Evolutionary conservation across 2,797 vertebrate genomes (phyloP).

Genomic region (Erpetoichthys calabaricus): DNA sequence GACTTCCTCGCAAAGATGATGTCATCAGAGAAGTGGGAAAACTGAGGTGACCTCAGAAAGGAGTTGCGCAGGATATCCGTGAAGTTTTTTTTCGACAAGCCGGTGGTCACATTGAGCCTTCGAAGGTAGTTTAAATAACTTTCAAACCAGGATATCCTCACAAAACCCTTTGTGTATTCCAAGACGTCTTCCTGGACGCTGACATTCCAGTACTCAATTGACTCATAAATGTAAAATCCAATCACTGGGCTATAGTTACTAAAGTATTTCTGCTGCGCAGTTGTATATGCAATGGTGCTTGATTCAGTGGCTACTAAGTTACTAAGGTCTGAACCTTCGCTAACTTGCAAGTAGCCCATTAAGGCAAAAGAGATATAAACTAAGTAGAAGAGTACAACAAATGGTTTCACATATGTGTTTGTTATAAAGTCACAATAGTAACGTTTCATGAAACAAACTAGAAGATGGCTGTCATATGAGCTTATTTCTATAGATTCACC

Average conservation of each 20-base stretch:
- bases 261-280: slow-evolving; percentile 91
- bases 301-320: slow-evolving; percentile 91
- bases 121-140: slow-evolving; percentile 87
- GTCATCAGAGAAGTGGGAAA: slow-evolving; percentile 87
- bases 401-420: slow-evolving; percentile 97
- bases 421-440: slow-evolving; percentile 99
- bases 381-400: slow-evolving; percentile 95
- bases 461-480: slow-evolving; percentile 82
- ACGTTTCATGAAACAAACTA: slow-evolving; percentile 88
- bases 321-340: slow-evolving; percentile 89
- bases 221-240: slow-evolving; percentile 97
- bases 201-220: slow-evolving; percentile 92
- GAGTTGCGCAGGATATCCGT: slow-evolving; percentile 74
- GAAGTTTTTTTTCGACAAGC: slow-evolving; percentile 81
- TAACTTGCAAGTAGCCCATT: slow-evolving; percentile 96
- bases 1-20: slow-evolving; percentile 90
- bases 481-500: slow-evolving; percentile 57
- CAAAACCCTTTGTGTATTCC: slow-evolving; percentile 93
- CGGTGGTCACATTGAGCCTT: slow-evolving; percentile 79
- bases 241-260: slow-evolving; percentile 95
- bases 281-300: slow-evolving; percentile 80
- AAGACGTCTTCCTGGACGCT: slow-evolving; percentile 89
- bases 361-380: slow-evolving; percentile 97
- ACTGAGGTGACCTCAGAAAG: slow-evolving; percentile 78
- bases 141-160: slow-evolving; percentile 96